Base-by-base conservation (phyloP, 2,797 vertebrate species). In the Chaenodraco wilsoni region DNA sequence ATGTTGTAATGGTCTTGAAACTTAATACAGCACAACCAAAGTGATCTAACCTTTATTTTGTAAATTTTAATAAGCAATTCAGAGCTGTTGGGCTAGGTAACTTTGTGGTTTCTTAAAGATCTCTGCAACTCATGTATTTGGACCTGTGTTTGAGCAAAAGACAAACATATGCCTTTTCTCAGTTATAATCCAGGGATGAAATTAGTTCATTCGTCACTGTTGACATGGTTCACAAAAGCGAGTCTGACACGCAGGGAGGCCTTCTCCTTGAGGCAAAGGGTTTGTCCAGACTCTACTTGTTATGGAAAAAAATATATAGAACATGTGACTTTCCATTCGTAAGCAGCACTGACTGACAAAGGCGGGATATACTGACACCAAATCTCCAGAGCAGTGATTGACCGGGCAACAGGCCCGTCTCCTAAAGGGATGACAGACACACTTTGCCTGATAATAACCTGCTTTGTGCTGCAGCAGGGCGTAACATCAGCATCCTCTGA, bases 401-500 rank as follows among this genome's bases (percentile, higher is more conserved):
- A 83, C 77, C 62, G 65, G 16, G 49, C 43, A 44, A 72, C 33
- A 59, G 40, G 37, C 74, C 81, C 67, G 49, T 81, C 71, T 75
- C 46, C 72, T 55, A 58, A 23, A 59, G 64, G 57, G 79, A 83
- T 76, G 78, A 83, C 62, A 66, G 60, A 46, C 69, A 72, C 72
- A 48, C 4, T 21, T 16, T 82, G 77, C 82, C 67, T 45, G 19
- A 92, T 90, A 90, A 91, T 83, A 84, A 84, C 71, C 76, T 40
- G 77, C 88, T 91, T 91, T 91, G 89, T 92, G 71, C 76, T 75
- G 52, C 76, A 71, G 66, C 23, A 5, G 58, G 61, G 58, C 65
- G 55, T 77, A 84, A 84, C 84, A 83, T 83, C 86, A 91, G 85
- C 81, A 60, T 89, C 80, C 75, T 82, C 82, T 89, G 89, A 92